Percentiles rank a stretch among this genome's conserved stretches.
Evolutionary conservation across 2,797 vertebrate genomes (phyloP).

Genomic region (Clarias laeviceps): DNA sequence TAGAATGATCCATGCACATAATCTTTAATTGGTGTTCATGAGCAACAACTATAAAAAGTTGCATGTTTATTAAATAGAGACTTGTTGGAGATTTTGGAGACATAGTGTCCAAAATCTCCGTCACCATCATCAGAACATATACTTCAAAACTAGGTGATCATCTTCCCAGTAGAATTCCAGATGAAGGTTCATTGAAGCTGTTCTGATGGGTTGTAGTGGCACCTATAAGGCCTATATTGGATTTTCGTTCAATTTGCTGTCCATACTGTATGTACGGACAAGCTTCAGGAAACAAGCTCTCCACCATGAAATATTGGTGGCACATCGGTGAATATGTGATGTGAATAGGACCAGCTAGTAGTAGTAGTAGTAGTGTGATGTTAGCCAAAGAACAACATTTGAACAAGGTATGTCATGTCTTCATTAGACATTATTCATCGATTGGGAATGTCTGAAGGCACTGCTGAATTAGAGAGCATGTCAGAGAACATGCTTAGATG

Average conservation of each 20-base stretch:
- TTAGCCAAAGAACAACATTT: background rate
- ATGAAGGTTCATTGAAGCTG: background rate
- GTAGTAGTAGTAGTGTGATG: background rate
- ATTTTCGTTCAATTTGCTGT: background rate
- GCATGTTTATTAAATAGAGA: conserved; percentile 4
- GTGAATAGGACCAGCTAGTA: background rate
- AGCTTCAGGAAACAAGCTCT: background rate
- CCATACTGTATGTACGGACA: background rate
- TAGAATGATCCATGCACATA: background rate
- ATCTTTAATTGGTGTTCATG: background rate
- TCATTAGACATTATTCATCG: no score
- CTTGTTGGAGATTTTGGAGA: background rate
- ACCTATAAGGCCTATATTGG: background rate
- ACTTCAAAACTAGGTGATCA: background rate
- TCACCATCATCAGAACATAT: background rate
- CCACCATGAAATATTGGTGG: background rate
- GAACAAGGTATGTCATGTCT: background rate
- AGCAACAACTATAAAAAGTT: background rate
- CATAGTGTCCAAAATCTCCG: background rate
- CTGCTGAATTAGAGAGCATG: background rate
- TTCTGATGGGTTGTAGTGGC: background rate
- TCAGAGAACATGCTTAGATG: background rate
- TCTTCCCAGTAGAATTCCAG: background rate
- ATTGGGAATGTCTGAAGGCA: background rate
- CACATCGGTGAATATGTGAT: background rate